Conservation (phyloP, 35 echinoderm and acorn worm species). For the Apostichopus japonicus region DNA sequence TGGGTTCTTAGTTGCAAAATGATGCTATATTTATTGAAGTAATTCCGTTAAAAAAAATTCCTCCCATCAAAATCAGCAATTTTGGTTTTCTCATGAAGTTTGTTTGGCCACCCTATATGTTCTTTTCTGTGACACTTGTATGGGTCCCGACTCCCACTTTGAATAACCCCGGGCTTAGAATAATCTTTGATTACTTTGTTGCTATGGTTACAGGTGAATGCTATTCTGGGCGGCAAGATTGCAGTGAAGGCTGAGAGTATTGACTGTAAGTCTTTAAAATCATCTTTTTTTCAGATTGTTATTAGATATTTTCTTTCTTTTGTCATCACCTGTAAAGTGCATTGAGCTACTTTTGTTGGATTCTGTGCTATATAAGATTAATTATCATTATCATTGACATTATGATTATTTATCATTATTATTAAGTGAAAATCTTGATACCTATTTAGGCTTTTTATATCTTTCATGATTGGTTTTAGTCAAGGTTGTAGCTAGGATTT, state of each 20-base stretch:
- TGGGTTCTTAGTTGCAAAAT: too few species aligned
- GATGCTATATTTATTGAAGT: too few species aligned
- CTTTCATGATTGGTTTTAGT: too few species aligned
- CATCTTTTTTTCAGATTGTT: too few species aligned
- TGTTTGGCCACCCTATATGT: neutral
- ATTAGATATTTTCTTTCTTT: too few species aligned
- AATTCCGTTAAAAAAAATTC: too few species aligned
- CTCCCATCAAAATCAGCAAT: neutral
- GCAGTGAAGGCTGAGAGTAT: slow-evolving; percentile 75
- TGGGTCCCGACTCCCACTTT: neutral
- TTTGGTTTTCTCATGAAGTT: too few species aligned
- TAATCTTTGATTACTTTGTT: neutral
- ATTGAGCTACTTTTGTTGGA: neutral
- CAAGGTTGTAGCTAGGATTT: too few species aligned
- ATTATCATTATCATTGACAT: neutral
- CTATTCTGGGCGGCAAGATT: slow-evolving; percentile 70
- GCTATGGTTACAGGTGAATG: slow-evolving; percentile 62
- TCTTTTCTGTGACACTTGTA: neutral
- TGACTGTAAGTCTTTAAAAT: slow-evolving; percentile 69
- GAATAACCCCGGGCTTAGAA: neutral
- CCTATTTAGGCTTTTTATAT: too few species aligned
- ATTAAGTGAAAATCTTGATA: neutral
- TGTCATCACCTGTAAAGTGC: neutral
- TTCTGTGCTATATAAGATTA: neutral
- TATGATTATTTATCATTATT: neutral